Evolutionary conservation across 1,140 invertebrate species (phyloP), one percentile per base, ranked within the genome.

Genomic region (Ceratosolen solmsi): DNA sequence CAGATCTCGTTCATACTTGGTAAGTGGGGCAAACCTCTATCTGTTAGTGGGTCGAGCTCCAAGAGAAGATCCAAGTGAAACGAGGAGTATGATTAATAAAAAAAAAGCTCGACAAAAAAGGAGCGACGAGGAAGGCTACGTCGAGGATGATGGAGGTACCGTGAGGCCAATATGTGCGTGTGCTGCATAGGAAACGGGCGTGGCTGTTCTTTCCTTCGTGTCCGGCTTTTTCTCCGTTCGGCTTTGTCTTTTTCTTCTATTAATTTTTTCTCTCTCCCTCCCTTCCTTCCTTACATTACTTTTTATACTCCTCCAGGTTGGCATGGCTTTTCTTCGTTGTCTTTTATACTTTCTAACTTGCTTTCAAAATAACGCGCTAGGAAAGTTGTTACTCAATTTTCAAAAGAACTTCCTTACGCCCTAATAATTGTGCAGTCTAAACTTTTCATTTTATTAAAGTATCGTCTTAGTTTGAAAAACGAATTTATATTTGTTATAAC

Each of bases 21-120:
- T 84, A 86, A 86, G 84, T 86, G 75, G 85, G 84, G 82, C 85
- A 86, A 65, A 74, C 83, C 82, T 85, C 85, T 83, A 84, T 84
- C 84, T 70, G 72, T 54, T 73, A 73, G 49, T 54, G 49, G 36
- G 33, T 68, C 20, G 33, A 2, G 33, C 75, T 30, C 54, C 13
- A 58, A 75, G 63, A 41, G 36, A 51, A 81, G 78, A 81, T 84
- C 79, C 56, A 71, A 71, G 41, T 68, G 75, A 72, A 75, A 33
- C 20, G 71, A 75, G 70, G 70, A 54, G 75, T 75, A 73, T 80
- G 77, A 83, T 84, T 82, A 86, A 83, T 83, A 84, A 85, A 77
- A 85, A 83, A 75, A 60, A 54, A 27, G 25, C 27, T 27, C 75
- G 70, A 68, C 38, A 80, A 73, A 30, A 20, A 68, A 30, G 54